phyloP scores from a whole-genome alignment of 2,797 vertebrate genomes.

The Eospalax fontanierii region DNA sequence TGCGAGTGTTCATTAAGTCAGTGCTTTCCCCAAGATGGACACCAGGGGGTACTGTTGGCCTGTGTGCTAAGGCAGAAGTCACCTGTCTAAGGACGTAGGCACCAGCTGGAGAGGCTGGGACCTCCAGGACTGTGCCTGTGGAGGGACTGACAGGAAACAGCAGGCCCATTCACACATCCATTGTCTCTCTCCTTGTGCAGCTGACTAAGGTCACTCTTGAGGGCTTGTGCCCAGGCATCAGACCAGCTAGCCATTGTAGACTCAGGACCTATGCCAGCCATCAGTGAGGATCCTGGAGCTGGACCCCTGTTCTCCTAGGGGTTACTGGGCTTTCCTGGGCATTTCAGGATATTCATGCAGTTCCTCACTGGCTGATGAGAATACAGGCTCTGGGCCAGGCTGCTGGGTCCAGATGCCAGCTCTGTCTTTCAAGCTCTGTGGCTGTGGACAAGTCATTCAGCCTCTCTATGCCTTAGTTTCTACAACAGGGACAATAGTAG shows the following conservation, averaged over 20 bases:
- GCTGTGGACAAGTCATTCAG: background rate
- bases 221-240: background rate
- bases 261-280: background rate
- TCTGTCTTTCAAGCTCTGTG: background rate
- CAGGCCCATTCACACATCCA: too few species aligned
- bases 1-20: accelerated
- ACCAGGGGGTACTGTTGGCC: constrained; percentile 43
- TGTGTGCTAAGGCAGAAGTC: background rate
- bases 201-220: background rate
- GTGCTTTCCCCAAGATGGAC: background rate
- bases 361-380: background rate
- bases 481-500: background rate
- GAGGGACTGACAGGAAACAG: background rate
- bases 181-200: background rate
- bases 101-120: background rate
- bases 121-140: background rate
- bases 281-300: background rate
- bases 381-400: background rate
- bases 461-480: background rate
- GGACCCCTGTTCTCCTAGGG: background rate
- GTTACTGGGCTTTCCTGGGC: background rate
- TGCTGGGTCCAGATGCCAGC: background rate
- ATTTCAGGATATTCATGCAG: background rate
- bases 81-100: accelerated
- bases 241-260: background rate